Conservation (phyloP, 2,797 vertebrate genomes). For the Cirrhinus mrigala region DNA sequence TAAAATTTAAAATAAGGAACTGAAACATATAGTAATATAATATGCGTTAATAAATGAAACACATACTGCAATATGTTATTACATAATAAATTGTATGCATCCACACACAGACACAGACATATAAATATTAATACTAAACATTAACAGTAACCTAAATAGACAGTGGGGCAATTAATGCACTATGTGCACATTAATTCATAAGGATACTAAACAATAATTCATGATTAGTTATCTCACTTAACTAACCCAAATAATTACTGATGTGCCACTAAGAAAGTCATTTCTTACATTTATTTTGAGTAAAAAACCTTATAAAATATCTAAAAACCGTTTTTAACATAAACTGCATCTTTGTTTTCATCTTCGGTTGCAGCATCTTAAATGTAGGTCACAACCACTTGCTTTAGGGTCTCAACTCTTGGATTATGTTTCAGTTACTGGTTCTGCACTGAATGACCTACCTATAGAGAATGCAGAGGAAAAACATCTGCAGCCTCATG, state of each 20-base stretch:
- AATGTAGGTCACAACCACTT: constrained; percentile 49
- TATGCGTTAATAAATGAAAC: not conserved
- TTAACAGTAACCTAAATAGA: not conserved
- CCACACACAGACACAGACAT: not conserved
- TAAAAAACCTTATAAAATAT: not conserved
- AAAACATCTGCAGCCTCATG: constrained; percentile 14
- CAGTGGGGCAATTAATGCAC: not conserved
- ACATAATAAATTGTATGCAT: not conserved
- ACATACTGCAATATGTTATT: not conserved
- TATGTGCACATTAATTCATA: not conserved
- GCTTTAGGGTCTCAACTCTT: constrained; percentile 43
- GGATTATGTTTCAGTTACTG: constrained; percentile 26
- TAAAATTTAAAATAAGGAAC: not conserved
- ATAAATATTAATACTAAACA: not conserved
- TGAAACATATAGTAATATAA: not conserved
- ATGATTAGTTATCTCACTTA: not conserved
- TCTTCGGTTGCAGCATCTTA: not conserved
- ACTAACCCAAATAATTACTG: not conserved
- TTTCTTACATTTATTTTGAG: not conserved
- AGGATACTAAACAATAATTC: not conserved
- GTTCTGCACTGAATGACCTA: not conserved
- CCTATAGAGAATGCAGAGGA: not conserved
- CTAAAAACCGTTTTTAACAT: not conserved
- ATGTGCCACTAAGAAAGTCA: not conserved
- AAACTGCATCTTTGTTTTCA: constrained; percentile 16